A percentile compares a stretch with the other conserved stretches of the same genome.
Evolutionary conservation across 2,113 vertebrate species (phyloP).

Genomic region (Chlamydotis undulata): DNA sequence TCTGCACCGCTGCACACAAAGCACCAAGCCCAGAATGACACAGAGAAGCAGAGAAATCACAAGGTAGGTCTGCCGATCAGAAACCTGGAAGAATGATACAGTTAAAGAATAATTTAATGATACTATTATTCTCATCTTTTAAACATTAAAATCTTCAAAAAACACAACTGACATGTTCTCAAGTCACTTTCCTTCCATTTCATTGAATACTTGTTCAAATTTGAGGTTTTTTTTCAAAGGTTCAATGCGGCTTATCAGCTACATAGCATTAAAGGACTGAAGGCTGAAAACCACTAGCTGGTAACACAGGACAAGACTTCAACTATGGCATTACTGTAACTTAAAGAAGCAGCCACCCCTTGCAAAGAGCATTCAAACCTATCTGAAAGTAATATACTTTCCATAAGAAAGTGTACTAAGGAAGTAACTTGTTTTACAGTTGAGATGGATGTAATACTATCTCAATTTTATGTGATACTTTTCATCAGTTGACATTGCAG

Average conservation of each 20-base stretch:
- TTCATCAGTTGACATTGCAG: not conserved
- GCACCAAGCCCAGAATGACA: slow-evolving; percentile 85
- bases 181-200: not conserved
- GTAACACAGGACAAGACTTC: not conserved
- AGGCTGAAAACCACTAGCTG: not conserved
- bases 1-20: slow-evolving; percentile 91
- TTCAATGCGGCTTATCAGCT: not conserved
- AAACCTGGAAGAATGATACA: slow-evolving; percentile 74
- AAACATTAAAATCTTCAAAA: not conserved
- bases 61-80: slow-evolving; percentile 92
- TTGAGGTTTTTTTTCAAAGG: not conserved
- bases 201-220: not conserved
- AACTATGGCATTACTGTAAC: not conserved
- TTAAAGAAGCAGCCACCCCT: not conserved
- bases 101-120: not conserved
- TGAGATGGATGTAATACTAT: not conserved
- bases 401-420: not conserved
- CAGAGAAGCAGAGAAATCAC: slow-evolving; percentile 89
- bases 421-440: not conserved
- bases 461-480: not conserved
- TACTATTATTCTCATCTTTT: not conserved
- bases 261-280: not conserved
- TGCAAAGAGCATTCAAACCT: not conserved
- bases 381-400: not conserved
- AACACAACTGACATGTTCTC: not conserved